These are phyloP conservation scores for Stegophylla sp. DNA, from an alignment of 2,888 invertebrate species.

Conservation along the genomic window DNA sequence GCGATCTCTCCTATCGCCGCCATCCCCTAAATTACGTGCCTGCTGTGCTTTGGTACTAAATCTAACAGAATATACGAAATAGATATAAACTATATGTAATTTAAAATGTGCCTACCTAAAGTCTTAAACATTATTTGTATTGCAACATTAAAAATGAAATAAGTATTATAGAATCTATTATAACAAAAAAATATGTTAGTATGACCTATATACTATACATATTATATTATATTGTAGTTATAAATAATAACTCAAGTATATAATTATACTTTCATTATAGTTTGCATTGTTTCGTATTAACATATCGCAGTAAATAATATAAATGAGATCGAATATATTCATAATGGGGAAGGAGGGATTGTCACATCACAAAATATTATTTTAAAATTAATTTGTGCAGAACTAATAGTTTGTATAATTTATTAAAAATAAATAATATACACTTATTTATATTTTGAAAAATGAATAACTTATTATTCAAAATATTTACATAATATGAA, in stretches of 20 bases:
- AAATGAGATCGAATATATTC: neutral
- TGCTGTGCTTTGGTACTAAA: too few relatives aligned
- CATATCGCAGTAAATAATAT: constrained; percentile 29
- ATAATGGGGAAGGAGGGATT: neutral
- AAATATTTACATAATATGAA: neutral
- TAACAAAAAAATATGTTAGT: constrained; percentile 14
- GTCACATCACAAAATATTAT: constrained; percentile 12
- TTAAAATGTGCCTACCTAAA: neutral
- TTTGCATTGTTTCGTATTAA: constrained; percentile 38
- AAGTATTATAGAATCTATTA: constrained; percentile 5
- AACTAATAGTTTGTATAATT: constrained; percentile 17
- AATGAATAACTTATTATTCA: too few relatives aligned
- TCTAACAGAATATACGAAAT: neutral
- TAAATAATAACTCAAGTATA: constrained; percentile 28
- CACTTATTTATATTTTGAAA: neutral
- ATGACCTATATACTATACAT: constrained; percentile 22
- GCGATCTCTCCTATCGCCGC: too few relatives aligned
- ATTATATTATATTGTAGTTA: constrained; percentile 3
- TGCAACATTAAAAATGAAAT: constrained; percentile 19
- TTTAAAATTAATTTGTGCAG: constrained; percentile 36
- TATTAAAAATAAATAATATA: neutral
- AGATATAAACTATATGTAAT: neutral
- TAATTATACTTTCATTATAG: constrained; percentile 49
- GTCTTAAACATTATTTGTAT: neutral
- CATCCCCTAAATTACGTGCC: too few relatives aligned